A percentile compares a stretch with the other conserved stretches of the same genome.
Evolutionary conservation across 1,140 invertebrate genomes (phyloP).

Genomic region (Planococcus citri): DNA sequence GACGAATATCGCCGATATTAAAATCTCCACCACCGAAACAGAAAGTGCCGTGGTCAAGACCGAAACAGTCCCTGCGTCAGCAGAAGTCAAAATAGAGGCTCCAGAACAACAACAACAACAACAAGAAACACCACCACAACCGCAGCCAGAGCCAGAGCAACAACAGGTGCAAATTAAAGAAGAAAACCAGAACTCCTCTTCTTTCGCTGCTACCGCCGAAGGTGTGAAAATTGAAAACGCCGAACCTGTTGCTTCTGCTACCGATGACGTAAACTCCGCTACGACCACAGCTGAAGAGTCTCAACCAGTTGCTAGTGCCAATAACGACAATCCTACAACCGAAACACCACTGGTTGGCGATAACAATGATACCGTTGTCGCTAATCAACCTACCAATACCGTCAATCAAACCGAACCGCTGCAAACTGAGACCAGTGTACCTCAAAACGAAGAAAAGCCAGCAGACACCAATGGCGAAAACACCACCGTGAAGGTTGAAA

Average conservation of each 20-base stretch:
- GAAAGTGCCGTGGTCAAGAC: no score
- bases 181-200: slow-evolving; percentile 34
- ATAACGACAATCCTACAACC: not conserved
- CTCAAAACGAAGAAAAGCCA: not conserved
- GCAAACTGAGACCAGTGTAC: no score
- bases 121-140: no score
- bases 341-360: not conserved
- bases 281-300: not conserved
- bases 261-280: not conserved
- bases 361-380: not conserved
- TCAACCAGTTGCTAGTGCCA: not conserved
- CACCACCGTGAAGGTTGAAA: not conserved
- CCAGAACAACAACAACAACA: no score
- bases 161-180: not conserved
- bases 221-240: slow-evolving; percentile 29
- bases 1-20: not conserved
- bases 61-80: no score
- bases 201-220: slow-evolving; percentile 29
- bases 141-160: no score
- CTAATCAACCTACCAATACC: not conserved
- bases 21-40: not conserved
- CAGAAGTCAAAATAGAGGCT: no score
- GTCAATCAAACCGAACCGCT: not conserved
- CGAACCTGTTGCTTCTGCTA: not conserved
- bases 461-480: not conserved